Percentiles rank a stretch among this genome's conserved stretches.
These are phyloP conservation scores for Apodemus sylvaticus DNA, from an alignment of 2,113 vertebrate genomes.

Conservation along the genomic window DNA sequence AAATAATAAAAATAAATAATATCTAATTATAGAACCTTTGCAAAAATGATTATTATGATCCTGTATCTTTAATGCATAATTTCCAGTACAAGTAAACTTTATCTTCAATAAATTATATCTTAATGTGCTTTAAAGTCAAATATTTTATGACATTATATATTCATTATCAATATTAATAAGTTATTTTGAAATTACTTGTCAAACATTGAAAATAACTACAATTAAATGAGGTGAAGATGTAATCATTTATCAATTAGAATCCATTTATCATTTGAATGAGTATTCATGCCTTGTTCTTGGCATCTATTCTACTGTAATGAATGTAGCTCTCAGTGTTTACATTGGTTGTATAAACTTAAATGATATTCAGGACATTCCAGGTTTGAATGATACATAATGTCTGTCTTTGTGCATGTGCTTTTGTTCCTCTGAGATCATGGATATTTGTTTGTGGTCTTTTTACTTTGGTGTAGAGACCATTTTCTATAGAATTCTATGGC, in stretches of 20 bases:
- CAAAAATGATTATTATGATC: slow-evolving; percentile 79
- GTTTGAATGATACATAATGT: neutral
- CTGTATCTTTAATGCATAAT: slow-evolving; percentile 80
- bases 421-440: neutral
- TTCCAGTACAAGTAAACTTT: slow-evolving; percentile 85
- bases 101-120: slow-evolving; percentile 82
- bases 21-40: slow-evolving; percentile 83
- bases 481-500: neutral
- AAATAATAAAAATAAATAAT: slow-evolving; percentile 85
- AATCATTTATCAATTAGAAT: slow-evolving; percentile 63
- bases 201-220: slow-evolving; percentile 71
- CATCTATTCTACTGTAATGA: neutral
- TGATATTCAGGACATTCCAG: neutral
- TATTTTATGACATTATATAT: slow-evolving; percentile 63
- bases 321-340: slow-evolving; percentile 28
- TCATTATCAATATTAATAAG: slow-evolving; percentile 72
- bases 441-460: neutral
- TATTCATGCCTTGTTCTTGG: neutral
- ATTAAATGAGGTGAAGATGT: slow-evolving; percentile 72
- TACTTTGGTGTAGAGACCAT: neutral
- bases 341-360: neutral
- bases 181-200: slow-evolving; percentile 63
- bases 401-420: neutral
- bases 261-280: slow-evolving; percentile 25
- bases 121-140: slow-evolving; percentile 83